Base-by-base conservation (phyloP, 2,113 vertebrate genomes). In the Misgurnus mizolepis region DNA sequence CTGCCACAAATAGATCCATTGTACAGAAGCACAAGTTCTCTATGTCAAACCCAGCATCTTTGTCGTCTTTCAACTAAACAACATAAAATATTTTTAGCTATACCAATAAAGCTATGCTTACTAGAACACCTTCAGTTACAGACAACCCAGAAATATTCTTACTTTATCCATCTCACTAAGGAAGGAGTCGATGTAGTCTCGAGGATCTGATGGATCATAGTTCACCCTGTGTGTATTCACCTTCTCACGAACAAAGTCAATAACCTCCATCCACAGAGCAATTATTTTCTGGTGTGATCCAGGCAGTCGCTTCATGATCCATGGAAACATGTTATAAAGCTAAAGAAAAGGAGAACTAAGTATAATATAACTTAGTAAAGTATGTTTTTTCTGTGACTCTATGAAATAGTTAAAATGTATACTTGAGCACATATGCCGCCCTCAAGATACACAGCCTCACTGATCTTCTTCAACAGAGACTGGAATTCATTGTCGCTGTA, bases 131-230 rank as follows among this genome's bases (percentile, higher is more conserved):
- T 17, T 1, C n/a, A 22, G 0, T 61, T 53, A 68, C 3, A 27
- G 10, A 69, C 7, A 0, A 11, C 3, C 40, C 40, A 75, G 12
- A 75, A 49, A n/a, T 0, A 1, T 27, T 65, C 58, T 45, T 67
- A 95, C 95, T 91, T 95, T 95, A 84, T 85, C 85, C 56, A 95
- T 94, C 85, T 95, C 93, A 1, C 82, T 82, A 39, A 96, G 91
- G 80, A 94, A 96, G 80, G 91, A 91, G 79, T 95, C 95, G 0
- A 95, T 95, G 85, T 93, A 94, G 80, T 96, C 95, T 82, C 91
- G 90, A 4, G 89, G 83, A 47, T 92, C 89, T 0, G 82, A 90
- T 4, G 93, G 90, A 74, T 95, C 92, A 77, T 90, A 82, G 5
- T 91, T 89, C 50, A 80, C 89, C 83, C 58, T 92, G 90, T 96